These are phyloP conservation scores for Esperia sulphurella DNA, from an alignment of 2,888 invertebrate genomes.

Conservation along the genomic window DNA sequence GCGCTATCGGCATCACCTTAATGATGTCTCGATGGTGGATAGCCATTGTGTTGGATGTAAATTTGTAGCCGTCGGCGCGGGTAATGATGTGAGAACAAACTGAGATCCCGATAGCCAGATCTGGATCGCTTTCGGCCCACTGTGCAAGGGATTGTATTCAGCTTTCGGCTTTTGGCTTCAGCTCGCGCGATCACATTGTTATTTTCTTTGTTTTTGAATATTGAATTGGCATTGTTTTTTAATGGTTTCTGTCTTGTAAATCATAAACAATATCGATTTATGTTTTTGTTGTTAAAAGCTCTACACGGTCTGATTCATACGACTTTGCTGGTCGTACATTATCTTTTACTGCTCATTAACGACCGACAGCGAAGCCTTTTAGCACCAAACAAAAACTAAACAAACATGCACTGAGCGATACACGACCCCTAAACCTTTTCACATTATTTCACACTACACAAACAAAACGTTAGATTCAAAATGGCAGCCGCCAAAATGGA, in stretches of 20 bases:
- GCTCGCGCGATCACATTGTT: conserved; percentile 41
- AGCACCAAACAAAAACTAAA: conserved; percentile 36
- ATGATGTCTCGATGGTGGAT: conserved; percentile 80
- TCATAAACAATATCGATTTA: conserved; percentile 33
- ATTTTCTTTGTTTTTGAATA: conserved; percentile 45
- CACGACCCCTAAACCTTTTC: conserved; percentile 46
- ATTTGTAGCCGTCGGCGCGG: conserved; percentile 80
- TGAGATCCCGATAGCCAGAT: conserved; percentile 76
- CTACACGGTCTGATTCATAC: neutral
- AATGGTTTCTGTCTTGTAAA: conserved; percentile 47
- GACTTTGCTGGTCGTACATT: neutral
- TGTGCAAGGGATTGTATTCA: conserved; percentile 62
- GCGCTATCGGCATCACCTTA: conserved; percentile 80
- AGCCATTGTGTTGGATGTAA: conserved; percentile 80
- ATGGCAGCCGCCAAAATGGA: conserved; percentile 57
- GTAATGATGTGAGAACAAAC: conserved; percentile 80
- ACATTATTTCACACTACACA: conserved; percentile 38
- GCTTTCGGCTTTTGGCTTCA: conserved; percentile 50
- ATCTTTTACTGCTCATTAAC: conserved; percentile 18
- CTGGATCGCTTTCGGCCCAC: conserved; percentile 69
- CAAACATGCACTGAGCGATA: conserved; percentile 25
- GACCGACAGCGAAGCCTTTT: conserved; percentile 10
- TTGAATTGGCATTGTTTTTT: conserved; percentile 49
- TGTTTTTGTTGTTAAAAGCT: neutral
- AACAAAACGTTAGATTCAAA: conserved; percentile 68